These are phyloP conservation scores for Spisula subtruncata DNA, from an alignment of 2,888 invertebrate genomes.

Conservation along the genomic window DNA sequence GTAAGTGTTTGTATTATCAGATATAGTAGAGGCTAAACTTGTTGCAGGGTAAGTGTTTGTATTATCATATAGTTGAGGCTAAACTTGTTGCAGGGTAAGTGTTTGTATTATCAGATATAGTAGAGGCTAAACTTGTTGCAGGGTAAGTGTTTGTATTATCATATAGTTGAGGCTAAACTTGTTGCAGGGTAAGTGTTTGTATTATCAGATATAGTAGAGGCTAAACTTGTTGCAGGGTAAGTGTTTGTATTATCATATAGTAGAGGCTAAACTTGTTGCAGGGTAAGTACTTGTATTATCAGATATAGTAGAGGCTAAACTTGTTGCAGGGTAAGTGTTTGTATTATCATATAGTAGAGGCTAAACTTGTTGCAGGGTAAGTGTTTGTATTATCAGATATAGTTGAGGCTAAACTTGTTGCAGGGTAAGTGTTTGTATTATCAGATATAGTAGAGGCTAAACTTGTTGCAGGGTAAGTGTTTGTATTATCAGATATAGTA, in stretches of 20 bases:
- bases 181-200: conserved; percentile 65
- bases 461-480: conserved; percentile 62
- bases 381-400: conserved; percentile 58
- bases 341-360: conserved; percentile 51
- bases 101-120: conserved; percentile 53
- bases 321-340: conserved; percentile 63
- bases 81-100: conserved; percentile 62
- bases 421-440: conserved; percentile 60
- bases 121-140: conserved; percentile 57
- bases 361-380: conserved; percentile 63
- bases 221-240: conserved; percentile 63
- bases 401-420: conserved; percentile 55
- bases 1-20: conserved; percentile 57
- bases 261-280: conserved; percentile 57
- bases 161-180: conserved; percentile 54
- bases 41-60: conserved; percentile 65
- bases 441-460: conserved; percentile 57
- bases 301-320: conserved; percentile 58
- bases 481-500: conserved; percentile 52
- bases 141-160: conserved; percentile 61
- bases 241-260: conserved; percentile 52
- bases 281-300: conserved; percentile 61
- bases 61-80: conserved; percentile 52
- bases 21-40: conserved; percentile 58
- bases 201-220: conserved; percentile 53